A percentile compares a stretch with the other conserved stretches of the same genome.
Conservation (phyloP, 2,888 invertebrate species). For the Drosophila birchii region DNA sequence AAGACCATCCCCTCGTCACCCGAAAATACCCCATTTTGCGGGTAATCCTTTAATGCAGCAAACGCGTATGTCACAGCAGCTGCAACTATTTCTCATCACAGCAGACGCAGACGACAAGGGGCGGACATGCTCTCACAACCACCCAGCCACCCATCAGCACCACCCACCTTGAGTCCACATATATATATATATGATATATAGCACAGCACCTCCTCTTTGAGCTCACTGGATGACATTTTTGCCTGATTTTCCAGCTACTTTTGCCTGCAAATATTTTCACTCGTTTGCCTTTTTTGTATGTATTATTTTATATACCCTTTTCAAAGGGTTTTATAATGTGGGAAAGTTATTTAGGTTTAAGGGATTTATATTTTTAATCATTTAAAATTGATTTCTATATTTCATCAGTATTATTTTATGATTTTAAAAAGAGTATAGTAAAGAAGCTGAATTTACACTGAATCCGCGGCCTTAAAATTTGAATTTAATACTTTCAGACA, state of each 20-base stretch:
- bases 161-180: constrained; percentile 4
- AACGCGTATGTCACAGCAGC: constrained; percentile 72
- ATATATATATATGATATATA: not conserved
- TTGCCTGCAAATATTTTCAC: constrained; percentile 67
- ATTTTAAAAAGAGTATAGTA: not conserved
- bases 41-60: constrained; percentile 73
- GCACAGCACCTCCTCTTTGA: constrained; percentile 9
- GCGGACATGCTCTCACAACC: constrained; percentile 18
- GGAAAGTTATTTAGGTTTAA: not conserved
- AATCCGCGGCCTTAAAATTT: not conserved
- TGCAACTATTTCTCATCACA: constrained; percentile 72
- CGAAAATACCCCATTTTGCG: constrained; percentile 24
- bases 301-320: constrained; percentile 17
- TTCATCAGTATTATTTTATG: not conserved
- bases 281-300: constrained; percentile 46
- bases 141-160: not conserved
- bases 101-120: constrained; percentile 59
- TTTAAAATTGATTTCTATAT: not conserved
- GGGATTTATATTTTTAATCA: not conserved
- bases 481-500: not conserved
- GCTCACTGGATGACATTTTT: constrained; percentile 61
- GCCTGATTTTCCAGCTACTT: constrained; percentile 63
- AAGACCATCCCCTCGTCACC: not conserved
- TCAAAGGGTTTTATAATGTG: not conserved
- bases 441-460: no score